Conservation (phyloP, 2,113 vertebrate genomes). For the Mustelus asterias region DNA sequence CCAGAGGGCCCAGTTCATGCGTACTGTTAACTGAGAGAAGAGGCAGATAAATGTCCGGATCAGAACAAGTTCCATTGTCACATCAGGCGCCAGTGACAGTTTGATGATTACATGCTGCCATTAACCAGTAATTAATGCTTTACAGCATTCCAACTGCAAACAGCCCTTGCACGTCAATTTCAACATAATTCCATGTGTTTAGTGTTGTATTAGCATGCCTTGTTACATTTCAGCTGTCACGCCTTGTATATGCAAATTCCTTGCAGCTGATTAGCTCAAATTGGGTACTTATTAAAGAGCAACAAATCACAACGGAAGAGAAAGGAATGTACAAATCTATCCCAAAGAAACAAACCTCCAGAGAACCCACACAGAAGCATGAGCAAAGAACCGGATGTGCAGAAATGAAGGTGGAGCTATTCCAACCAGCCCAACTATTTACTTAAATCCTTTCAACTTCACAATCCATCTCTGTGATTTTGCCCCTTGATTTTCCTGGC, state of each 20-base stretch:
- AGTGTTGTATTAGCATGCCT: neutral
- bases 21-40: conserved; percentile 80
- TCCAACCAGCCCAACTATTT: neutral
- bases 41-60: neutral
- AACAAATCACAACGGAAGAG: neutral
- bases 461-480: neutral
- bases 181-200: neutral
- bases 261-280: too few relatives aligned
- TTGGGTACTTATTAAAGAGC: neutral
- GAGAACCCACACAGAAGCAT: neutral
- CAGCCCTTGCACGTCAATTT: neutral
- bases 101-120: neutral
- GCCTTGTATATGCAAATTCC: neutral
- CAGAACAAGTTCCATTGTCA: neutral
- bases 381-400: neutral
- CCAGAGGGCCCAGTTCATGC: conserved; percentile 77
- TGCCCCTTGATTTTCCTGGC: neutral
- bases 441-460: neutral
- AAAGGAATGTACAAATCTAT: neutral
- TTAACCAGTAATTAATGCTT: conserved; percentile 8
- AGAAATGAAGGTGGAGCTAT: neutral
- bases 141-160: neutral
- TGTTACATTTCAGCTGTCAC: neutral
- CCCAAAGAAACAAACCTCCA: neutral
- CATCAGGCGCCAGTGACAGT: neutral